These are phyloP conservation scores for Pemphigus obesinymphae DNA, from an alignment of 1,140 invertebrate species.

Conservation along the genomic window DNA sequence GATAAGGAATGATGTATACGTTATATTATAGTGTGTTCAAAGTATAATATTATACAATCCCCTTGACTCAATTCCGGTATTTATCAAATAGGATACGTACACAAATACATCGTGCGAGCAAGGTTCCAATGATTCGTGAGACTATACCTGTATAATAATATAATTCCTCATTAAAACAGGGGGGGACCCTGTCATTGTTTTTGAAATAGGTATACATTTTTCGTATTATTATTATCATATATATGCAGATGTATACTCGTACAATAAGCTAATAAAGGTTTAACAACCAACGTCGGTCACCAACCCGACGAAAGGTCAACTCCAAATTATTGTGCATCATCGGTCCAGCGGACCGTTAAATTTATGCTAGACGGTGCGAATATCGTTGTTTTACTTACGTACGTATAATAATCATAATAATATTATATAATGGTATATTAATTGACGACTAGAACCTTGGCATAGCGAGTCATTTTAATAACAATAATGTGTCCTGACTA, in stretches of 20 bases:
- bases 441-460: not conserved
- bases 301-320: conserved; percentile 31
- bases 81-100: no score
- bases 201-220: not conserved
- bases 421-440: not conserved
- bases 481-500: not conserved
- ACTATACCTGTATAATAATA: not conserved
- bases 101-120: not conserved
- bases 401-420: not conserved
- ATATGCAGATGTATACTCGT: no score
- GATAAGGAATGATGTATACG: not conserved
- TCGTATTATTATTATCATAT: not conserved
- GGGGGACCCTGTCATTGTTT: conserved; percentile 22
- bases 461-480: not conserved
- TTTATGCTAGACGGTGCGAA: not conserved
- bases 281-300: conserved; percentile 9
- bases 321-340: not conserved
- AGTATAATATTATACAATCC: not conserved
- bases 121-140: not conserved
- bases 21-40: not conserved
- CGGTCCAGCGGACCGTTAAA: conserved; percentile 7
- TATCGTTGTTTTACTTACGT: not conserved
- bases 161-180: no score
- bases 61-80: conserved; percentile 30
- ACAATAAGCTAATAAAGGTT: conserved; percentile 40